Evolutionary conservation across 2,113 vertebrate genomes (phyloP).

Genomic region (Prolemur simus): DNA sequence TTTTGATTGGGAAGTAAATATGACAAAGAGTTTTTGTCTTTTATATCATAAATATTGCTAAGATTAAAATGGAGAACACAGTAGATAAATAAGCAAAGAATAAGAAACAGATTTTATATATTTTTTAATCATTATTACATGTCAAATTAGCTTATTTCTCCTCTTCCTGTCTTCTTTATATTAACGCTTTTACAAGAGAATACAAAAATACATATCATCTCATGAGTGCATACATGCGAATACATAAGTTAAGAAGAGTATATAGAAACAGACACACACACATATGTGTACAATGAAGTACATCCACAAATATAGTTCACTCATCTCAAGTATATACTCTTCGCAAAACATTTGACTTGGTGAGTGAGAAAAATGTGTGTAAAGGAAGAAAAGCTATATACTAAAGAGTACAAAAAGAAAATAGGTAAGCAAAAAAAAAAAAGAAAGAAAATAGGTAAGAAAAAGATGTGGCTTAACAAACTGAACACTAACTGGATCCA

Average conservation of each 20-base stretch:
- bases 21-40: neutral
- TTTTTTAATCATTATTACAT: neutral
- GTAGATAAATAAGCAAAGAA: slow-evolving; percentile 13
- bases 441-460: neutral
- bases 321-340: neutral
- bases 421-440: neutral
- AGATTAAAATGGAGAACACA: neutral
- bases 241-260: neutral
- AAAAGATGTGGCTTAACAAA: neutral
- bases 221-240: neutral
- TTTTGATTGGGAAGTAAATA: neutral
- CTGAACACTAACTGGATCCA: neutral
- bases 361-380: neutral
- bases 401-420: neutral
- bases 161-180: neutral
- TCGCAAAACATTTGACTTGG: neutral
- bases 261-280: neutral
- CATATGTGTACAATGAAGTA: neutral
- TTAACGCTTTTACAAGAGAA: slow-evolving; percentile 31
- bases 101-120: neutral
- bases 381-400: neutral
- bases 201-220: neutral
- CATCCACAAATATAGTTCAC: neutral
- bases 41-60: neutral
- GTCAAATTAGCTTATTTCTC: slow-evolving; percentile 12